Conservation (phyloP, 2,113 vertebrate genomes). For the Phalacrocorax pelagicus region DNA sequence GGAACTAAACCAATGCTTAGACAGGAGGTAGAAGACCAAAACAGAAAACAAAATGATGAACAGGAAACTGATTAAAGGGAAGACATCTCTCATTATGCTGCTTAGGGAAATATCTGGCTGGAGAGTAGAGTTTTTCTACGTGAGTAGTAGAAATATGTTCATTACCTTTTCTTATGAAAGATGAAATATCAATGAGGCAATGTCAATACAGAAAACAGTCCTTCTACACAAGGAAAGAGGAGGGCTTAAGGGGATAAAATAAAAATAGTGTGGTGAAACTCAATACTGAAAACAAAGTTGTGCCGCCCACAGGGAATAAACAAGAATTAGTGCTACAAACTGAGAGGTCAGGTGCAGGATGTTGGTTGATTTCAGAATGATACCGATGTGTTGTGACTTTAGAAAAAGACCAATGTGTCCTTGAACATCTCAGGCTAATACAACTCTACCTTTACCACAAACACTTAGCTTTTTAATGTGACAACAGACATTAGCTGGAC, state of each 20-base stretch:
- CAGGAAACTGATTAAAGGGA: background rate
- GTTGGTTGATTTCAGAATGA: background rate
- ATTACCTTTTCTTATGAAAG: background rate
- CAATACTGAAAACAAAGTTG: background rate
- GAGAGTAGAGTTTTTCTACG: background rate
- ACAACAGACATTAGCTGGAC: background rate
- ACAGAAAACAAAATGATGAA: background rate
- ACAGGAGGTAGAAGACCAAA: background rate
- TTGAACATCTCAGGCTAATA: background rate
- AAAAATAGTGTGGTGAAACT: background rate
- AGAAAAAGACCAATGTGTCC: background rate
- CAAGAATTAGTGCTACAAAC: background rate
- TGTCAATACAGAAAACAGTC: background rate
- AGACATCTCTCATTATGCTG: background rate
- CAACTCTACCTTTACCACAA: background rate
- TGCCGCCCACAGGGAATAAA: background rate
- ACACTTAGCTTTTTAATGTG: background rate
- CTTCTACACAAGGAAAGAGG: background rate
- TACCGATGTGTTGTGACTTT: rapidly evolving
- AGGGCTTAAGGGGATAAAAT: background rate
- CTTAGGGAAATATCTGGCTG: background rate
- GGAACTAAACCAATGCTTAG: background rate
- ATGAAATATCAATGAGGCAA: background rate
- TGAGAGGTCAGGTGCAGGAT: background rate
- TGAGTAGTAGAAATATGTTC: background rate